A percentile compares a stretch with the other conserved stretches of the same genome.
Conservation (phyloP, 2,888 invertebrate genomes). For the Ichneumoninae sp. region DNA sequence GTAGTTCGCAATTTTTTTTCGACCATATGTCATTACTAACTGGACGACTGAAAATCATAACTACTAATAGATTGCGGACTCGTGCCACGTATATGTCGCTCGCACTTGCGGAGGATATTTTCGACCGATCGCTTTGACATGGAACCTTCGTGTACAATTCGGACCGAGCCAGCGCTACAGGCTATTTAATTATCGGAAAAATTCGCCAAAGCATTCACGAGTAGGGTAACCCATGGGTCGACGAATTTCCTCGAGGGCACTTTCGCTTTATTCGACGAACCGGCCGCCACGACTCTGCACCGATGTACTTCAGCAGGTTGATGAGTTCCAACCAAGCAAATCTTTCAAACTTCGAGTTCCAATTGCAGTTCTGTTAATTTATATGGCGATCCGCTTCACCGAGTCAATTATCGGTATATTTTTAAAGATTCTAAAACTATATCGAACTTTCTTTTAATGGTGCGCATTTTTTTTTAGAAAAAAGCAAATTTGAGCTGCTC, state of each 20-base stretch:
- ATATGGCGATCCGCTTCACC: neutral
- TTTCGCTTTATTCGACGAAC: constrained; percentile 11
- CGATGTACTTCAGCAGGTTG: constrained; percentile 5
- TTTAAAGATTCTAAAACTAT: neutral
- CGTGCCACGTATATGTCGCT: neutral
- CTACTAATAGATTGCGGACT: neutral
- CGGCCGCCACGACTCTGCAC: neutral
- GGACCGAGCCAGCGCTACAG: neutral
- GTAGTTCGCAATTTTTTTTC: neutral
- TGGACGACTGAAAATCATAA: neutral
- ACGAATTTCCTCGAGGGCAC: constrained; percentile 11
- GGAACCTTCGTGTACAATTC: neutral
- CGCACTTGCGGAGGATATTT: neutral
- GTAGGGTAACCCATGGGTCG: constrained; percentile 2
- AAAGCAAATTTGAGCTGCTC: too few species aligned
- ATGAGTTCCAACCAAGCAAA: constrained; percentile 10
- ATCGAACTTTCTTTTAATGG: neutral
- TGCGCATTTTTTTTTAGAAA: too few species aligned
- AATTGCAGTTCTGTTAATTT: constrained; percentile 3
- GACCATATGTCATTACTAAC: neutral
- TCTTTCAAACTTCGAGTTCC: constrained; percentile 6
- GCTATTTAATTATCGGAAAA: constrained; percentile 42
- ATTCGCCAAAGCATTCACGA: constrained; percentile 7
- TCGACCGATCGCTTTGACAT: neutral
- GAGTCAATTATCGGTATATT: constrained; percentile 1